Conservation (phyloP, 2,888 invertebrate genomes). For the Troides helena region DNA sequence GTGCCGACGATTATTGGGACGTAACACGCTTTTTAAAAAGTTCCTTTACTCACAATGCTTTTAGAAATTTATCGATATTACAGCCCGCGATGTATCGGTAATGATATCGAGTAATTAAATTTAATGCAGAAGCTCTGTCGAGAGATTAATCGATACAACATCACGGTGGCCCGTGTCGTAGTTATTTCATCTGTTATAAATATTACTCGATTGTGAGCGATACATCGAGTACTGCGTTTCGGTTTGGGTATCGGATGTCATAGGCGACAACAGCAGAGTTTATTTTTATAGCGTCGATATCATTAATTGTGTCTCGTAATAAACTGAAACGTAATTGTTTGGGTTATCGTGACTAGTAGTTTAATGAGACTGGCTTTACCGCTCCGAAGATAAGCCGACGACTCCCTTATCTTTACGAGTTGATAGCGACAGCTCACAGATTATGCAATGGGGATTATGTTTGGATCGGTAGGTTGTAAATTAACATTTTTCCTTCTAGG, state of each 20-base stretch:
- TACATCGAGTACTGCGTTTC: conserved; percentile 6
- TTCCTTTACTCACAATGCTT: conserved; percentile 21
- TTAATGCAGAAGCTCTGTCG: conserved; percentile 28
- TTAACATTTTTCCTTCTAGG: conserved; percentile 18
- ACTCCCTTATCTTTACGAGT: conserved; percentile 53
- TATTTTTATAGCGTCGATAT: conserved; percentile 27
- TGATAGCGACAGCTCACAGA: conserved; percentile 39
- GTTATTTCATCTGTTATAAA: neutral
- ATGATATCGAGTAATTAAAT: conserved; percentile 14
- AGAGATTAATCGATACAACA: conserved; percentile 15
- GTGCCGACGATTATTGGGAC: conserved; percentile 9
- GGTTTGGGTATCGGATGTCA: conserved; percentile 10
- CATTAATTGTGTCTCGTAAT: conserved; percentile 39
- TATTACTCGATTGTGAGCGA: conserved; percentile 5
- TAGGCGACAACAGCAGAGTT: conserved; percentile 22
- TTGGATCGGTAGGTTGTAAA: conserved; percentile 24
- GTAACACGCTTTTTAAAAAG: conserved; percentile 14
- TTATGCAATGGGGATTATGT: conserved; percentile 32
- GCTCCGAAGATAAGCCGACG: conserved; percentile 44
- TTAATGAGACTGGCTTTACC: conserved; percentile 56
- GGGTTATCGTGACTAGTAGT: conserved; percentile 58
- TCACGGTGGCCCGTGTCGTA: conserved; percentile 18
- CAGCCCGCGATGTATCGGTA: conserved; percentile 3
- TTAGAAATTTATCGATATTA: conserved; percentile 25
- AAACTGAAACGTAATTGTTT: conserved; percentile 52